Evolutionary conservation across 2,113 vertebrate species (phyloP).

Genomic region (Macrotis lagotis): DNA sequence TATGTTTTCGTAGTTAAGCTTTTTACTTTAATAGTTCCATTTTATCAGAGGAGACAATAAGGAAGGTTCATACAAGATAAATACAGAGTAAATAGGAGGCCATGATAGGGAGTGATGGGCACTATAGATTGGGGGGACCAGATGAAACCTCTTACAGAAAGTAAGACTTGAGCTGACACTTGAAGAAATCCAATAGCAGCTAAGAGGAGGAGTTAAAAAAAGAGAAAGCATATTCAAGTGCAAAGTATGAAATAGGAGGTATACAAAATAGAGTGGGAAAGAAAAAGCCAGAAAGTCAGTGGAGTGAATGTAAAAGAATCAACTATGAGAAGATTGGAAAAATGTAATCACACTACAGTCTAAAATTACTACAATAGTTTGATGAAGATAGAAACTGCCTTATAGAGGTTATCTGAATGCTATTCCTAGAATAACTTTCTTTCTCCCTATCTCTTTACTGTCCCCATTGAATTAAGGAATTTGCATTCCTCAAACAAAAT

Average conservation of each 20-base stretch:
- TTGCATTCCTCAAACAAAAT: constrained; percentile 65
- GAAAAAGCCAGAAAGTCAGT: background rate
- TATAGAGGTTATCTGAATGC: constrained; percentile 31
- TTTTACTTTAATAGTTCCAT: background rate
- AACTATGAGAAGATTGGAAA: background rate
- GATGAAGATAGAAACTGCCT: constrained; percentile 27
- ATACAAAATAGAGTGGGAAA: background rate
- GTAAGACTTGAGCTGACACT: background rate
- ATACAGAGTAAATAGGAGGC: background rate
- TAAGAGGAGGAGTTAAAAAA: background rate
- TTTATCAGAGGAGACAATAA: background rate
- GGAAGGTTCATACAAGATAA: background rate
- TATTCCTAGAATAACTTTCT: constrained; percentile 59
- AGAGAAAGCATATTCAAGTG: background rate
- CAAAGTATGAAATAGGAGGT: background rate
- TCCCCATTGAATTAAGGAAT: no score
- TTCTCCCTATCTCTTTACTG: background rate
- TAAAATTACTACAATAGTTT: constrained; percentile 39
- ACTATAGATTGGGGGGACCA: background rate
- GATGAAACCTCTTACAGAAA: background rate
- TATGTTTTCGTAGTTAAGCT: background rate
- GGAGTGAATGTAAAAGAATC: background rate
- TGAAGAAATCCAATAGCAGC: background rate
- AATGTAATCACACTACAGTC: constrained; percentile 59
- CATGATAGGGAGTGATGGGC: background rate